These are phyloP conservation scores for Drosophila subsilvestris DNA, from an alignment of 2,888 invertebrate species.

Conservation along the genomic window DNA sequence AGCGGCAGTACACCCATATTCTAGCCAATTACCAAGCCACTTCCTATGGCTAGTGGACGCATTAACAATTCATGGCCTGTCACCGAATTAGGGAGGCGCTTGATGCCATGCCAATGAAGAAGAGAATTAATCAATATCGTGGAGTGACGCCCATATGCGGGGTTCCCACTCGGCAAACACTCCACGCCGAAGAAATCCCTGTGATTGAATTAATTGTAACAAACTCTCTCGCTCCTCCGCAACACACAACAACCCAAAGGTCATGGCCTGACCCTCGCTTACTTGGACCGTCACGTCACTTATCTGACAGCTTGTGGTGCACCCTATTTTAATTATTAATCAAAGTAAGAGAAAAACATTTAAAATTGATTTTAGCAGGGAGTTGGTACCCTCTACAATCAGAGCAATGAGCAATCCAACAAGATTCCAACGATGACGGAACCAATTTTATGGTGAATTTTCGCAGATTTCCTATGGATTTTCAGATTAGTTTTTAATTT, in stretches of 20 bases:
- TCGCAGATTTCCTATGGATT: no score
- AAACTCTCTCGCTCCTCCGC: not conserved
- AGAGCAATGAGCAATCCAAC: no score
- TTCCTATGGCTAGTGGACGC: not conserved
- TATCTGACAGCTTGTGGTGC: not conserved
- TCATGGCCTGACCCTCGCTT: not conserved
- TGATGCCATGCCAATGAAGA: not conserved
- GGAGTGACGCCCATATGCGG: conserved; percentile 16
- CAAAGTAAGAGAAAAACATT: not conserved
- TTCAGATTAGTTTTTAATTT: no score
- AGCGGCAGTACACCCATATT: not conserved
- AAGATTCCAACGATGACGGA: no score
- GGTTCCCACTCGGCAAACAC: not conserved
- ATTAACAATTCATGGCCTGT: conserved; percentile 11
- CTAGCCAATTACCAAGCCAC: not conserved
- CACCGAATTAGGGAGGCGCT: conserved; percentile 1
- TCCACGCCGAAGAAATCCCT: conserved; percentile 14
- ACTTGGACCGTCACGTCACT: no score
- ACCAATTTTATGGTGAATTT: no score
- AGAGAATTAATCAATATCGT: conserved; percentile 9
- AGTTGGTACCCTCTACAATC: no score
- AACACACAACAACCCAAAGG: not conserved
- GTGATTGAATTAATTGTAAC: conserved; percentile 21
- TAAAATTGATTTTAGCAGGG: not conserved
- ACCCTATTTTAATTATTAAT: not conserved